Conservation (phyloP, 2,113 vertebrate species). For the Paratilapia polleni region DNA sequence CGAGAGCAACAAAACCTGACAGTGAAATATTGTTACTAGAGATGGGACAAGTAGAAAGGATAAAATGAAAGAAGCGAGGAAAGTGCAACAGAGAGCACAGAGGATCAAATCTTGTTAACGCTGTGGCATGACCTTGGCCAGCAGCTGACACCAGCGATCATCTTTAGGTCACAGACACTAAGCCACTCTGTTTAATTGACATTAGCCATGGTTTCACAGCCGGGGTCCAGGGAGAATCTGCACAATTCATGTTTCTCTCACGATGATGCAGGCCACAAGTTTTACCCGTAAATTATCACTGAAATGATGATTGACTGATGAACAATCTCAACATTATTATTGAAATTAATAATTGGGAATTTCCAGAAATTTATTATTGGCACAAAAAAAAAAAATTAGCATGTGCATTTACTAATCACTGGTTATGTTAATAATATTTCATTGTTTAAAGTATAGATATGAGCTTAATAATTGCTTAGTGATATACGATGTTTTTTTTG, state of each 20-base stretch:
- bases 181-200: conserved; percentile 81
- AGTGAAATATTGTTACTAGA: conserved; percentile 69
- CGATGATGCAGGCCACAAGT: neutral
- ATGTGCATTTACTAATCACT: neutral
- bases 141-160: conserved; percentile 75
- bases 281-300: neutral
- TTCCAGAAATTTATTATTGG: neutral
- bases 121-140: conserved; percentile 77
- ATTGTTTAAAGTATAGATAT: neutral
- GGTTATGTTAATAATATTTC: neutral
- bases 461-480: neutral
- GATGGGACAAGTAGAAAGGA: conserved; percentile 44
- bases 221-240: conserved; percentile 16
- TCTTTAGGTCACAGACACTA: conserved; percentile 73
- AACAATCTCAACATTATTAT: neutral
- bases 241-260: conserved; percentile 1
- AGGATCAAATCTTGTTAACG: conserved; percentile 81
- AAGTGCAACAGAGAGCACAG: conserved; percentile 51
- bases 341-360: neutral
- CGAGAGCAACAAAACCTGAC: conserved; percentile 54
- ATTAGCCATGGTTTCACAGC: conserved; percentile 52
- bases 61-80: conserved; percentile 55
- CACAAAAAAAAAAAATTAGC: neutral
- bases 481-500: neutral
- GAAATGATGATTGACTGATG: neutral